Base-by-base conservation (phyloP, 1,140 invertebrate species). In the Danaus plexippus region DNA sequence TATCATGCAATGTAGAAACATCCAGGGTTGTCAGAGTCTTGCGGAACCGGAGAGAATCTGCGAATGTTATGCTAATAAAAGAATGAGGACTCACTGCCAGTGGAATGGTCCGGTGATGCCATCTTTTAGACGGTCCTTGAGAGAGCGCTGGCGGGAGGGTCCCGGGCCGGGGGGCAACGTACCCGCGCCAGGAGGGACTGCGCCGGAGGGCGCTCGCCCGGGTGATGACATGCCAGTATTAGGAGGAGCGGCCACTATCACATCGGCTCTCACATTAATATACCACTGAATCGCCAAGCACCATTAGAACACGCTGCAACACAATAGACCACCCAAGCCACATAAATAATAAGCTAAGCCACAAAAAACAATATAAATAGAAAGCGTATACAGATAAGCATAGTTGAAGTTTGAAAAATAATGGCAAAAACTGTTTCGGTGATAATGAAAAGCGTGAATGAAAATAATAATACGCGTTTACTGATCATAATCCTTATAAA, bases 71-170 rank as follows among this genome's bases (percentile, higher is more conserved):
- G 41, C 42, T 64, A 49, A 49, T 54, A 52, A 51, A 49, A 43
- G 44, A 45, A 69, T 59, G 63, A 71, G 46, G 76, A 93, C 92
- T 93, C 89, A 93, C 92, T 93, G 92, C 92, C 92, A 93, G 64
- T 90, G 89, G 71, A 92, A 92, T 77, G 92, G 92, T 74, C 91
- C 91, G 40, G 92, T 91, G 78, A 94, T 93, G 67, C 92, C 92
- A 48, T 93, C 92, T 72, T 91, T 89, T 44, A 94, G 89, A 13
- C 92, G 89, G 75, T 94, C 92, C 75, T 92, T 92, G 65, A 94
- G 78, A 1, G 90, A 91, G 43, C 91, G 90, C 63, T 92, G 88
- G 47, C 91, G 73, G 61, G 90, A 89, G 15, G 90, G 89, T 15
- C 89, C 90, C n/a, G 90, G 90, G 45, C 91, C 91, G 12, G 83